Evolutionary conservation across 92 coral and sea anemone species (phyloP).

Genomic region (Zoanthus gigantus): DNA sequence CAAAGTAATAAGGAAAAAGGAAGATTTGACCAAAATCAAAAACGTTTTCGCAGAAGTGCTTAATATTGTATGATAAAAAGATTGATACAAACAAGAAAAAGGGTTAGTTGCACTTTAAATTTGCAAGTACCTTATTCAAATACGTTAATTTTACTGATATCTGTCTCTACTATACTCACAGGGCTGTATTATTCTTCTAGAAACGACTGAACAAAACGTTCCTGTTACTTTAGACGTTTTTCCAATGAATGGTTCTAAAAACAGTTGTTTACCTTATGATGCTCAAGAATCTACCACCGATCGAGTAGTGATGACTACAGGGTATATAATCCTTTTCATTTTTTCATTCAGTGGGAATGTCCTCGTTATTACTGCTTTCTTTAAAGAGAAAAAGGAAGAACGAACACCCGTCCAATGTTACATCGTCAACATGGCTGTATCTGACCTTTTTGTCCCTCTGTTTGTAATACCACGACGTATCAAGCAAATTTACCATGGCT

Average conservation of each 20-base stretch:
- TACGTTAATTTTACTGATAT: neutral
- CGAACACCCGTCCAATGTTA: conserved; percentile 8
- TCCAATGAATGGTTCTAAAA: neutral
- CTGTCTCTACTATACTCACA: neutral
- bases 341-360: neutral
- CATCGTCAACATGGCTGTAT: neutral
- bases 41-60: too few relatives aligned
- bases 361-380: conserved; percentile 1
- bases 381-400: neutral
- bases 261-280: neutral
- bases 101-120: neutral
- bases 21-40: too few relatives aligned
- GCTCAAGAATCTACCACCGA: neutral
- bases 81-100: too few relatives aligned
- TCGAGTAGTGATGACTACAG: neutral
- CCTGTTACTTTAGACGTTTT: neutral
- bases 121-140: neutral
- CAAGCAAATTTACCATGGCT: conserved; percentile 1
- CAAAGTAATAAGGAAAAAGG: too few relatives aligned
- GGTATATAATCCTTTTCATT: conserved; percentile 10
- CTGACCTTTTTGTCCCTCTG: conserved; percentile 14
- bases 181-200: neutral
- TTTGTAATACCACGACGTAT: conserved; percentile 21
- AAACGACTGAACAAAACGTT: neutral
- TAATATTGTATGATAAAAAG: too few relatives aligned